A percentile compares a stretch with the other conserved stretches of the same genome.
Evolutionary conservation across 2,888 invertebrate species (phyloP).

Genomic region (Holacanthella duospinosa): DNA sequence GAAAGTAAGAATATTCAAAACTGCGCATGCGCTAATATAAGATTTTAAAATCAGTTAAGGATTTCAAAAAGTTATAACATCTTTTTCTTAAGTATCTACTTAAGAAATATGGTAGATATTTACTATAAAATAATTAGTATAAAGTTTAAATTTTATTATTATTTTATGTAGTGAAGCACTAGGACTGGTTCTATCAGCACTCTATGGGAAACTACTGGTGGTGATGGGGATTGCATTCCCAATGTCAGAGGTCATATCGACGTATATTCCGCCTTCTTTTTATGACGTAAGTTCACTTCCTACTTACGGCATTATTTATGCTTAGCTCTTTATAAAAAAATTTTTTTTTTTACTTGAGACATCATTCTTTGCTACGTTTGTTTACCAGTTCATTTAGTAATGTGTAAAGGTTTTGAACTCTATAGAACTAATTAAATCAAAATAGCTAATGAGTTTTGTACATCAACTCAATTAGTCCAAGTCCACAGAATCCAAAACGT

Average conservation of each 20-base stretch:
- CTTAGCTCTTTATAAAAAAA: no score
- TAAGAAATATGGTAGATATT: background rate
- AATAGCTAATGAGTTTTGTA: no score
- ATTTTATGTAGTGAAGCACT: slow-evolving; percentile 61
- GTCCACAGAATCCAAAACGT: no score
- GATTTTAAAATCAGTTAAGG: no score
- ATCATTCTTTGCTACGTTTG: no score
- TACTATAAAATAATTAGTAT: background rate
- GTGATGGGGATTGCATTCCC: slow-evolving; percentile 93
- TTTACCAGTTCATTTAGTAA: background rate
- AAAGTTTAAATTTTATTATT: background rate
- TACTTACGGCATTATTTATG: no score
- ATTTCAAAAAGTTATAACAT: background rate
- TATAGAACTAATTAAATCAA: background rate
- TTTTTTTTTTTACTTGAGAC: no score
- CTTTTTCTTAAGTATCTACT: background rate
- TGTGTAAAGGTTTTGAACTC: background rate
- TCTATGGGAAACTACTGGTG: slow-evolving; percentile 84
- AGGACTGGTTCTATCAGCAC: slow-evolving; percentile 77
- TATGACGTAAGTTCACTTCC: slow-evolving; percentile 65
- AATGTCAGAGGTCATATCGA: slow-evolving; percentile 89
- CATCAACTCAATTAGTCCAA: no score
- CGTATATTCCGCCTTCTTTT: slow-evolving; percentile 84
- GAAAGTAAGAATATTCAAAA: slow-evolving; percentile 15
- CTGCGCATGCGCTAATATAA: background rate